Evolutionary conservation across 2,888 invertebrate species (phyloP), one percentile per base, ranked within the genome.

Genomic region (Furcula furcula): DNA sequence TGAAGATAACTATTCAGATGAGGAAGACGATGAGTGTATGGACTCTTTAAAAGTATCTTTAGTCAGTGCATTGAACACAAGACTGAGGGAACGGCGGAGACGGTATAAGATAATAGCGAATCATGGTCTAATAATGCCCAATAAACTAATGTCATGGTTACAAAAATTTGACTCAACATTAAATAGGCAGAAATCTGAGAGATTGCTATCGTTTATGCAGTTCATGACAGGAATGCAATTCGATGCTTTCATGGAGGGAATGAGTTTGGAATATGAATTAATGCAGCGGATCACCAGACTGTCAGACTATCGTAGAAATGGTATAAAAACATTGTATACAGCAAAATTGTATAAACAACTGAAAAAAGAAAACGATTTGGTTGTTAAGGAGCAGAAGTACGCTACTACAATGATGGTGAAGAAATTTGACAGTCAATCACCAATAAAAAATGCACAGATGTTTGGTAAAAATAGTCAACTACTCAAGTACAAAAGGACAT

Each of bases 41-140:
- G 90, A 91, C 53, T 90, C 92, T 19, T 71, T 97, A 32, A 94
- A 95, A 70, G 89, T 91, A 36, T 92, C 94, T 9, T 79, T 96
- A 6, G 85, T 94, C 1, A 91, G 90, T 37, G 92, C 93, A n/a
- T 94, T 97, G 59, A 95, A 95, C 62, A 91, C 93, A 46, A 90
- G 95, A 38, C 74, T 97, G 20, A 90, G 80, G 48, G 97, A 97
- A 70, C 88, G 97, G 26, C 86, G 90, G 22, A 88, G 95, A 26
- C 89, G 95, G 32, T 94, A 94, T 62, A 89, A 82, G 49, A 91
- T 97, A 7, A 92, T 97, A 43, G 90, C 93, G 38, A 85, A 92
- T 27, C 95, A 96, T 79, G 97, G 97, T 0, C 84, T 97, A 1
- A 93, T 97, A 32, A 91, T 94, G 70, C 83, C 92, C 1, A 91